A percentile compares a stretch with the other conserved stretches of the same genome.
Conservation (phyloP, 1,140 invertebrate genomes). For the Trichonephila clavata region DNA sequence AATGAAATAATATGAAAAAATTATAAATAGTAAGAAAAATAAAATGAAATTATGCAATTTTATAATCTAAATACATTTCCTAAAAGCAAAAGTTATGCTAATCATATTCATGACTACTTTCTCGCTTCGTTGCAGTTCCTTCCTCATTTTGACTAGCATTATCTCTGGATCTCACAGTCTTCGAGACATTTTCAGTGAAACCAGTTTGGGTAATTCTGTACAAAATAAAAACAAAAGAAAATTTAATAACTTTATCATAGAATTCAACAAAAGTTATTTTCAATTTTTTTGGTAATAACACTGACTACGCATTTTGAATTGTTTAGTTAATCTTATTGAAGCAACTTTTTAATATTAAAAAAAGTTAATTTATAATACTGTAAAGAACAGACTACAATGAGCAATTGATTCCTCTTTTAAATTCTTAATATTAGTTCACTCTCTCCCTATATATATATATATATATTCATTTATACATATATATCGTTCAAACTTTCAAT, state of each 20-base stretch:
- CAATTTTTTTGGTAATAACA: not conserved
- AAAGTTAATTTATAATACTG: too few relatives aligned
- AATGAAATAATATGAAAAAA: not conserved
- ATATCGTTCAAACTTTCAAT: too few relatives aligned
- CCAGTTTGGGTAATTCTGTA: conserved; percentile 82
- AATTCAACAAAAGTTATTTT: not conserved
- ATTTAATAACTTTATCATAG: not conserved
- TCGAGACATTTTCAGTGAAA: conserved; percentile 82
- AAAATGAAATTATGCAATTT: conserved; percentile 3
- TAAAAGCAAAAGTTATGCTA: conserved; percentile 79
- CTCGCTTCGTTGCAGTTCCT: conserved; percentile 84
- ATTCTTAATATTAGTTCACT: too few relatives aligned
- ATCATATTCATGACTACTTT: conserved; percentile 88
- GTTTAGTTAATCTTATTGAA: too few relatives aligned
- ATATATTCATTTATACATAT: too few relatives aligned
- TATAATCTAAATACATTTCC: not conserved
- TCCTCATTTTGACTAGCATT: conserved; percentile 85
- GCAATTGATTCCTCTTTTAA: too few relatives aligned
- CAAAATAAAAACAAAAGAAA: not conserved
- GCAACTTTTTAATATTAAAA: too few relatives aligned
- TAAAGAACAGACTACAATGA: too few relatives aligned
- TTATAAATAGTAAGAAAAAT: conserved; percentile 7
- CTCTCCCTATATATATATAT: too few relatives aligned
- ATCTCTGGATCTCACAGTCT: conserved; percentile 82
- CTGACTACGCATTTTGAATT: too few relatives aligned